A percentile compares a stretch with the other conserved stretches of the same genome.
These are phyloP conservation scores for Aspidapion aeneum DNA, from an alignment of 2,888 invertebrate genomes.

Conservation along the genomic window DNA sequence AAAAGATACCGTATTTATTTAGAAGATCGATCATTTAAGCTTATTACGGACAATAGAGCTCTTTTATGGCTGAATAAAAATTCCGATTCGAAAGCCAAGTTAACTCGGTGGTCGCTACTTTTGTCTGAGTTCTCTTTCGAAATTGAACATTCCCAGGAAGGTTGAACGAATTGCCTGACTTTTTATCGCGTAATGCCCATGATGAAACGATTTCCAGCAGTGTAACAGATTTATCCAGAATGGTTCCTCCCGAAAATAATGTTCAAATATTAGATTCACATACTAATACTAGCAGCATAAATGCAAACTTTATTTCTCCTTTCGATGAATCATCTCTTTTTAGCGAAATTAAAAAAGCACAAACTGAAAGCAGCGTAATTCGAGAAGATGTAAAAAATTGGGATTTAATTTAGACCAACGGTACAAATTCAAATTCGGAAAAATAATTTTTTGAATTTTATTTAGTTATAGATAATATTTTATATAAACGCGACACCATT, in stretches of 20 bases:
- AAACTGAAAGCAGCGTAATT: background rate
- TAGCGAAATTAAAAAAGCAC: slow-evolving; percentile 1
- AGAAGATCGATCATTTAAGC: background rate
- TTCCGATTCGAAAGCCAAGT: slow-evolving; percentile 11
- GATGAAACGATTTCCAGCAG: background rate
- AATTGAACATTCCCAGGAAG: slow-evolving; percentile 26
- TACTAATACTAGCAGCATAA: background rate
- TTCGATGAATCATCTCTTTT: background rate
- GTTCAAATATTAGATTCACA: too few species aligned
- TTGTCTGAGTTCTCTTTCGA: slow-evolving; percentile 19
- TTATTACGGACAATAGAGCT: slow-evolving; percentile 1
- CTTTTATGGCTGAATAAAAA: slow-evolving; percentile 15
- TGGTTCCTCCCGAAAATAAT: slow-evolving; percentile 5
- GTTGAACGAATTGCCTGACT: slow-evolving; percentile 21
- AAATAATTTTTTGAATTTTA: background rate
- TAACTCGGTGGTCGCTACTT: slow-evolving; percentile 18
- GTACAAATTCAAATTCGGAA: too few species aligned
- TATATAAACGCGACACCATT: background rate
- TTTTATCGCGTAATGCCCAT: slow-evolving; percentile 11
- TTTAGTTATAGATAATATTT: background rate
- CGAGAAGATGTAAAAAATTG: background rate
- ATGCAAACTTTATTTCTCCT: background rate
- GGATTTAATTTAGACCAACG: too few species aligned
- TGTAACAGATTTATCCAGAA: background rate
- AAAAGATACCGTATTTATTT: background rate